phyloP scores from a whole-genome alignment of 2,888 invertebrate species.

The Liposcelis brunnea region DNA sequence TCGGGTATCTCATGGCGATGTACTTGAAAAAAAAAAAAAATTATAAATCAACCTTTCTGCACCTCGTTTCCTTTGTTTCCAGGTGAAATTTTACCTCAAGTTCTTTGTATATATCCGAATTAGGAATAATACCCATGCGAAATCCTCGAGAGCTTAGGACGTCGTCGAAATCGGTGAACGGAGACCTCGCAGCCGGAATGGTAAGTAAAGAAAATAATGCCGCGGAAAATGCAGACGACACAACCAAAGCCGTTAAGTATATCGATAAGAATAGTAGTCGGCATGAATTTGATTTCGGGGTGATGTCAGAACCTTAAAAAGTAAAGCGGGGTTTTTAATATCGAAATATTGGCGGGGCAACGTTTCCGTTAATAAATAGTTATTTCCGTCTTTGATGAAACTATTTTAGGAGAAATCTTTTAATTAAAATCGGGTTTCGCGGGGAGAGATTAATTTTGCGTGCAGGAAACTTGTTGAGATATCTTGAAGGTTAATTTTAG shows the following conservation, averaged over 20 bases:
- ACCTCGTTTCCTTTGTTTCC: background rate
- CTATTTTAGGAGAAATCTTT: too few species aligned
- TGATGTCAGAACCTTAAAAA: conserved; percentile 2
- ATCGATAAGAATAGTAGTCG: conserved; percentile 4
- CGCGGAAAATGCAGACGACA: conserved; percentile 4
- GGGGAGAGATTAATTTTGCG: too few species aligned
- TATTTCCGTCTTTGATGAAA: too few species aligned
- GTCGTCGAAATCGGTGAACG: background rate
- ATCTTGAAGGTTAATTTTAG: too few species aligned
- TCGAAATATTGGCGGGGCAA: too few species aligned
- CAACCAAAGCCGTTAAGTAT: background rate
- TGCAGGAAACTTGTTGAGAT: too few species aligned
- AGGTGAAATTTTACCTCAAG: background rate
- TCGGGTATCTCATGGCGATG: background rate
- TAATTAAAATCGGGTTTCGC: too few species aligned
- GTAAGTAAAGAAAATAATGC: conserved; percentile 4
- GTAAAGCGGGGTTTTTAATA: background rate
- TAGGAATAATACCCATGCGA: background rate
- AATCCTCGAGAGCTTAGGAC: background rate
- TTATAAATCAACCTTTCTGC: too few species aligned
- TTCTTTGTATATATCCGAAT: background rate
- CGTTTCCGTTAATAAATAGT: too few species aligned
- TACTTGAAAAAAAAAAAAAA: background rate
- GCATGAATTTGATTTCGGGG: background rate
- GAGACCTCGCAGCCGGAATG: background rate